Evolutionary conservation across 2,113 vertebrate genomes (phyloP).

Genomic region (Nicator chloris): DNA sequence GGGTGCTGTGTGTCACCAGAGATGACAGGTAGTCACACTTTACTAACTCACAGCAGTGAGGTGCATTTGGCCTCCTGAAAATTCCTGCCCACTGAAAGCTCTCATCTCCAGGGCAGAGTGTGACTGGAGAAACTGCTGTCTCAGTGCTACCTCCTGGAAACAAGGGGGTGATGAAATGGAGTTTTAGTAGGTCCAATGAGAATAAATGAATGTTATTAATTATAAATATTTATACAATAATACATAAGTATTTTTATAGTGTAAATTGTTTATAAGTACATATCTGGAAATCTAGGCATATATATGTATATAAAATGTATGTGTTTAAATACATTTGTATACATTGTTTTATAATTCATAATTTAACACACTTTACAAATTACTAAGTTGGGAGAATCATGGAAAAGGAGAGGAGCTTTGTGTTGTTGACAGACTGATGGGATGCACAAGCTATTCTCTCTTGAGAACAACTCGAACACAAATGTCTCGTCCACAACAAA

Average conservation of each 20-base stretch:
- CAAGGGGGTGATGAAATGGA: neutral
- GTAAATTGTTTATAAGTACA: neutral
- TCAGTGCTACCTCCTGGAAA: neutral
- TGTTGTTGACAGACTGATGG: neutral
- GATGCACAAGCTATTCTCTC: neutral
- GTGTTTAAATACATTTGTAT: neutral
- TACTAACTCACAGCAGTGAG: rapidly evolving
- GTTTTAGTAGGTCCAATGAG: neutral
- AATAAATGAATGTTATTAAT: neutral
- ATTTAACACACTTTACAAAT: neutral
- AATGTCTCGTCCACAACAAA: neutral
- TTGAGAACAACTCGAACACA: neutral
- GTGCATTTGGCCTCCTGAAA: neutral
- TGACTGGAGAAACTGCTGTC: neutral
- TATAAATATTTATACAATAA: neutral
- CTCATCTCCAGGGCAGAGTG: neutral
- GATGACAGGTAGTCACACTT: neutral
- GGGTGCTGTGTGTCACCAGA: rapidly evolving
- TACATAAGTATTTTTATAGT: neutral
- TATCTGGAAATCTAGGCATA: neutral
- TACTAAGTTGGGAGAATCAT: neutral
- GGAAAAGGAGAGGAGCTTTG: neutral
- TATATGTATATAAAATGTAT: neutral
- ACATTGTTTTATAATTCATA: neutral
- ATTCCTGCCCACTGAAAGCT: neutral